Evolutionary conservation across 2,888 invertebrate species (phyloP), one percentile per base, ranked within the genome.

Genomic region (Leucophenga maculata): DNA sequence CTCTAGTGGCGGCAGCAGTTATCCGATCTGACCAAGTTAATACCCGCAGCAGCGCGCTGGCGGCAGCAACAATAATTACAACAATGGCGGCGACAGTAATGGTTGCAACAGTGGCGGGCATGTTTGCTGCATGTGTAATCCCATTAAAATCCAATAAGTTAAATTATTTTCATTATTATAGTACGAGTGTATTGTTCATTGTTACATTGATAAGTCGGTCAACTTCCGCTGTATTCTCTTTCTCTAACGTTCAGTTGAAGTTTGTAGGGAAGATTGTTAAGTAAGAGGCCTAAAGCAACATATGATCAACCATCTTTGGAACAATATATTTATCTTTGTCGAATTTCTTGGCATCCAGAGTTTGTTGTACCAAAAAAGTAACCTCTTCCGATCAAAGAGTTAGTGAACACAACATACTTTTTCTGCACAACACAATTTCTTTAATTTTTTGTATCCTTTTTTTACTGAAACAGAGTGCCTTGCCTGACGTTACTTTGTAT

Each of bases 81-180:
- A 50, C 16, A 20, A 18, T 16, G 52, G 11, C 52, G 55, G 9
- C 14, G 55, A 13, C 55, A 55, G 55, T 14, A 22, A 55, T 22
- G 9, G 20, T 13, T 9, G 60, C 44, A 60, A 18, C 18, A 50
- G 16, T 8, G 50, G 13, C 16, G 50, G 18, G 13, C 48, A 46
- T 64, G 62, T 64, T 64, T n/a, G 46, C 48, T 64, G 78, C 80
- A 78, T 77, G 77, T 83, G 84, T 85, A 86, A 85, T 86, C 84
- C 80, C 83, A 85, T 85, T 85, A 85, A 86, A 85, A 85, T 86
- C 78, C 85, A 86, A 85, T 85, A 86, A 85, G 79, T 86, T 83
- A 80, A 85, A 84, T 86, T 85, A 84, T 85, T 79, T 83, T 76
- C 82, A 83, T 84, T 84, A 83, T 84, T 77, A 80, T 83, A 78